Base-by-base conservation (phyloP, 2,113 vertebrate genomes). In the Pygoscelis adeliae region DNA sequence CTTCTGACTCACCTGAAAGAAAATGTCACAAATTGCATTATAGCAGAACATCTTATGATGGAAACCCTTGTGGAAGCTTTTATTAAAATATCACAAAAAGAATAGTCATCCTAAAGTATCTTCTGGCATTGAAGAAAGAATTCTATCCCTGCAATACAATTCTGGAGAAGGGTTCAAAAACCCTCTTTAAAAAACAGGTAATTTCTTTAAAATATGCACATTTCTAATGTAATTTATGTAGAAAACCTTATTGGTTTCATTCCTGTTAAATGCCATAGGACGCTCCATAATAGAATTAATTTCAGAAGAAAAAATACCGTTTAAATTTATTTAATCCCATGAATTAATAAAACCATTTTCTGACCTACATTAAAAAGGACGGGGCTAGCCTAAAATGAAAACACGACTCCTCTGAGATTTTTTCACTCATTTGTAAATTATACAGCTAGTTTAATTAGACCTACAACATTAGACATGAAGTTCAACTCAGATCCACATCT, bases 221-320 rank as follows among this genome's bases (percentile, higher is more conserved):
- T 90, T 92, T 79, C n/a, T 85, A 90, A 87, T 79, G 76, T 69
- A 89, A 91, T 93, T 91, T 87, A 91, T 81, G 72, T 69, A 72
- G n/a, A 65, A 95, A 87, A 79, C 38, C 47, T 79, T 74, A 74
- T 3, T 91, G 72, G 49, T 91, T 83, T 83, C 44, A 65, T 77
- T 89, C 71, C 40, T 66, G 32, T 66, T 79, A 90, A 93, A 95
- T 71, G 66, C 46, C 70, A 76, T 7, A 83, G 52, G 56, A 89
- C 44, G 76, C 36, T 85, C 63, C 76, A 66, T 46, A 93, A 84
- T 47, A n/a, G 70, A 88, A 90, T 74, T 85, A 47, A 93, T 88
- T 96, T 90, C 89, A 79, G 74, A 79, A 73, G 55, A 61, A 93
- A 93, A 81, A 87, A 83, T 11, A 67, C 14, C 22, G 61, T 72